Evolutionary conservation across 2,888 invertebrate species (phyloP), one percentile per base, ranked within the genome.

Genomic region (Tryphoninae sp.): DNA sequence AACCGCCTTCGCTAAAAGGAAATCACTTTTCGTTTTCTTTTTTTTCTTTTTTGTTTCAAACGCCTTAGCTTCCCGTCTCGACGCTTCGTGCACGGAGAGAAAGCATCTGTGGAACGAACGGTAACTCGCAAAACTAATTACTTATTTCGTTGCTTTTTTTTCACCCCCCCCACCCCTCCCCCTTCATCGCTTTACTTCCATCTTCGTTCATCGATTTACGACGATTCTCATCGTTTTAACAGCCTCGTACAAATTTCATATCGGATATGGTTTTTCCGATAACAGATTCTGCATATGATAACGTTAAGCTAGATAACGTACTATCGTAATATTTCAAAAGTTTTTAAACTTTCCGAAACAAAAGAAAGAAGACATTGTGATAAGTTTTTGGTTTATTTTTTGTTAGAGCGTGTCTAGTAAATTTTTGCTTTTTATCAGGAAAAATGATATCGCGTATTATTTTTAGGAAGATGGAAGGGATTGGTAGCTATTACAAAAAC

Each of bases 401-500:
- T 9, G n/a, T 45, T 13, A 13, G 2, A 45, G 2, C 9, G 13
- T 2, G 1, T 11, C 8, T 11, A 13, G 0, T 13, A 45, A 58
- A 58, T 58, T 58, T 9, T 11, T 11, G 58, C 6, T 3, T 33
- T n/a, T 51, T 16, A 16, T 51, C 51, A 59, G 11, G 4, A 42
- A 45, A 59, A 16, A 42, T 19, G 49, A 49, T 45, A 58, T n/a
- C 16, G 59, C 23, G 1, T 19, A 49, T 19, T 45, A 72, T 59
- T 68, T 76, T 58, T 33, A n/a, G 40, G 11, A 16, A 19, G 40
- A n/a, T 6, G 68, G 53, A 45, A 61, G 33, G 33, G 9, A 53
- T 23, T 23, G n/a, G 53, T 23, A 64, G 53, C 40, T 64, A 72
- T 51, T 67, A 26, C 6, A 40, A 67, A 73, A 73, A 51, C 72